These are phyloP conservation scores for Propsilocerus akamusi DNA, from an alignment of 1,140 invertebrate species.

Conservation along the genomic window DNA sequence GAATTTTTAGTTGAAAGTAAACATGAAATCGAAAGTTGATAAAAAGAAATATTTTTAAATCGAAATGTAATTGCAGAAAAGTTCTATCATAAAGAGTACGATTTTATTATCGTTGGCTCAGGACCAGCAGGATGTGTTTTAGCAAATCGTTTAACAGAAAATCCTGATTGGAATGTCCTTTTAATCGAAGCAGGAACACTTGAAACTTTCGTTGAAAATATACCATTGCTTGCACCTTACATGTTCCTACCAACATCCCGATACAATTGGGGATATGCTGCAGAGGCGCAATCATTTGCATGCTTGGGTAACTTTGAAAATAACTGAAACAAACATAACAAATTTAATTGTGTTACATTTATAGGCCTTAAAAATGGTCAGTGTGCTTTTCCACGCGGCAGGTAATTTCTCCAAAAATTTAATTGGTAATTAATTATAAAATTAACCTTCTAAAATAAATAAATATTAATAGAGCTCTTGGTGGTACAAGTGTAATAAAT, in stretches of 20 bases:
- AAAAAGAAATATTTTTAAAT: too few species aligned
- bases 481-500: constrained; percentile 63
- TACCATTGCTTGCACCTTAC: constrained; percentile 38
- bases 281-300: constrained; percentile 37
- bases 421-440: neutral
- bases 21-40: too few species aligned
- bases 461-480: constrained; percentile 41
- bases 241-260: constrained; percentile 30
- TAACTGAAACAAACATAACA: neutral
- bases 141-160: constrained; percentile 32
- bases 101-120: constrained; percentile 8
- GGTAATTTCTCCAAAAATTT: neutral
- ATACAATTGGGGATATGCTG: constrained; percentile 50
- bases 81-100: neutral
- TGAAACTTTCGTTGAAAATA: constrained; percentile 43
- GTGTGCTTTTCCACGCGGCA: constrained; percentile 34
- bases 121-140: constrained; percentile 28
- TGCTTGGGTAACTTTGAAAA: constrained; percentile 25
- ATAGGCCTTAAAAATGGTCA: constrained; percentile 28
- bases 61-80: neutral
- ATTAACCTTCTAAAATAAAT: constrained; percentile 10
- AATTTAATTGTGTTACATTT: neutral
- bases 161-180: constrained; percentile 30
- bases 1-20: too few species aligned
- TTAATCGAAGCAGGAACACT: constrained; percentile 37